A percentile compares a stretch with the other conserved stretches of the same genome.
phyloP scores from a whole-genome alignment of 2,113 vertebrate species.

The Pan paniscus region DNA sequence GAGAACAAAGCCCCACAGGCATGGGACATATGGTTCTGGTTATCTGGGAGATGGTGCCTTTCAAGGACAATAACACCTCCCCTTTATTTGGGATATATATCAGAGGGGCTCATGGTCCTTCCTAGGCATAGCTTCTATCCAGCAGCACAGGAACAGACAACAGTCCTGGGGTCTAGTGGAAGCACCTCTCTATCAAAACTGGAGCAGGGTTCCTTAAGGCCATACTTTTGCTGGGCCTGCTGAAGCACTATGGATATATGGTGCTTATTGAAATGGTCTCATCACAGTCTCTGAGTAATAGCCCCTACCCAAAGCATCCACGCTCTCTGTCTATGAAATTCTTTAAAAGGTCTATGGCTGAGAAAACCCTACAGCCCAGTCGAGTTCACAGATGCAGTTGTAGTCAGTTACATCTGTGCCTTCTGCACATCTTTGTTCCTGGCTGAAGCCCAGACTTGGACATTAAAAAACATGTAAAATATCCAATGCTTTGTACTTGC shows the following conservation, averaged over 20 bases:
- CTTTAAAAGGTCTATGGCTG: neutral
- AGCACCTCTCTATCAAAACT: neutral
- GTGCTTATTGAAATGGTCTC: neutral
- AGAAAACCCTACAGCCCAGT: neutral
- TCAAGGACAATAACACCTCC: neutral
- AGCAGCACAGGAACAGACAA: neutral
- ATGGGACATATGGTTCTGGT: conserved; percentile 43
- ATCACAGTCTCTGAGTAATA: neutral
- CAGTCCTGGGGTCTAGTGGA: neutral
- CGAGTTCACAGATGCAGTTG: neutral
- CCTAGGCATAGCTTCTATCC: neutral
- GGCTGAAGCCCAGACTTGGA: neutral
- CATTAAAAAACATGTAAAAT: neutral
- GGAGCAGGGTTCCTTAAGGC: neutral
- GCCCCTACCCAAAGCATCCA: neutral
- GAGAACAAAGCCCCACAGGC: conserved; percentile 54
- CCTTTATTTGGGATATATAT: neutral
- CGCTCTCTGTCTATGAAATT: neutral
- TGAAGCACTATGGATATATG: neutral
- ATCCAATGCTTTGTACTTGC: neutral
- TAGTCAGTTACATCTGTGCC: neutral
- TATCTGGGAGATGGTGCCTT: conserved; percentile 21
- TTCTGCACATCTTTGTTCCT: neutral
- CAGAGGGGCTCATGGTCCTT: neutral
- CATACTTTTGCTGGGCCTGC: neutral